A percentile compares a stretch with the other conserved stretches of the same genome.
Evolutionary conservation across 1,140 invertebrate genomes (phyloP).

Genomic region (Agrypnia vestita): DNA sequence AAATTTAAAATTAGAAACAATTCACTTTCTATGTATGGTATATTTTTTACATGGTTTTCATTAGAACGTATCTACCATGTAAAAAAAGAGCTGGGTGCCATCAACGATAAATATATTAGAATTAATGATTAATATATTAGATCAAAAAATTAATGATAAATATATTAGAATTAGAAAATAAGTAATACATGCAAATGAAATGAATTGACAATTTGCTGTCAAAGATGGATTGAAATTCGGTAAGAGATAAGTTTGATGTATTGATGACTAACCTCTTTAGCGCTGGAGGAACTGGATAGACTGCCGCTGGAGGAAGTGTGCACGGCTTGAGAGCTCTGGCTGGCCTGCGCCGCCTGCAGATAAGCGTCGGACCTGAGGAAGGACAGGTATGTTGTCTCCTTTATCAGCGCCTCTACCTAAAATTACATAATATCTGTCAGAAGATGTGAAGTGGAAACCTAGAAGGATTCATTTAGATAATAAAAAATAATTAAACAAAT

Average conservation of each 20-base stretch:
- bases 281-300: slow-evolving; percentile 61
- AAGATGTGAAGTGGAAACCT: no score
- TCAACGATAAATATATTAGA: neutral
- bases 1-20: no score
- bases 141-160: neutral
- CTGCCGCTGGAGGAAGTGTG: slow-evolving; percentile 63
- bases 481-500: no score
- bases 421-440: slow-evolving; percentile 43
- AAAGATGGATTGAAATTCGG: neutral
- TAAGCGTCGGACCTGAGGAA: slow-evolving; percentile 94
- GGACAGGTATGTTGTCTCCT: slow-evolving; percentile 89
- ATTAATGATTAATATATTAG: neutral
- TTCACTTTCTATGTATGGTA: no score
- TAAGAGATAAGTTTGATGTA: neutral
- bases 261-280: slow-evolving; percentile 59
- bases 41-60: no score
- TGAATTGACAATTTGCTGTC: neutral
- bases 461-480: no score
- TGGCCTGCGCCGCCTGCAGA: slow-evolving; percentile 87
- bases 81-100: neutral
- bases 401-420: slow-evolving; percentile 87
- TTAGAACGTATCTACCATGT: no score
- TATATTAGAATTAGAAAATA: neutral
- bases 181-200: no score
- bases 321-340: slow-evolving; percentile 71